phyloP scores from a whole-genome alignment of 2,888 invertebrate species.

The Mactromeris polynyma region DNA sequence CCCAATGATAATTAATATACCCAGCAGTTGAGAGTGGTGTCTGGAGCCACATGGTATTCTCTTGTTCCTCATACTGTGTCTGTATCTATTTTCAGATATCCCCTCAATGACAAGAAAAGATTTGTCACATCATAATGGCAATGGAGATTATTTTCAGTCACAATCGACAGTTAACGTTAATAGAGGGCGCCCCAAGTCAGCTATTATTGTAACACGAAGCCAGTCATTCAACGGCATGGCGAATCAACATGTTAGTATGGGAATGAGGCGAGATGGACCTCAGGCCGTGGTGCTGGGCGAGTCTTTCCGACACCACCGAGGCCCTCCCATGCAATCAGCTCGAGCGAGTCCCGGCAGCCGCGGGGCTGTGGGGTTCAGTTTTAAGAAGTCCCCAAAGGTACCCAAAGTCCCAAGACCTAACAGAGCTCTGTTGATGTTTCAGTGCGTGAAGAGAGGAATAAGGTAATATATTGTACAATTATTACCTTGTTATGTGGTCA shows the following conservation, averaged over 20 bases:
- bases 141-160: conserved; percentile 42
- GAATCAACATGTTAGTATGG: conserved; percentile 46
- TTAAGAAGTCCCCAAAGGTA: conserved; percentile 82
- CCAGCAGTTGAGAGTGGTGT: too few species aligned
- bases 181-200: conserved; percentile 63
- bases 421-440: conserved; percentile 84
- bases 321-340: conserved; percentile 63
- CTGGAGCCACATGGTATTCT: too few species aligned
- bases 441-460: conserved; percentile 84
- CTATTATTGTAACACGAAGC: conserved; percentile 77
- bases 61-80: background rate
- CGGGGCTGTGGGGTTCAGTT: conserved; percentile 71
- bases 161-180: conserved; percentile 51
- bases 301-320: conserved; percentile 76
- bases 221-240: conserved; percentile 82
- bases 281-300: conserved; percentile 80
- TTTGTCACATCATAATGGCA: conserved; percentile 59
- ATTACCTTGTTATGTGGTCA: too few species aligned
- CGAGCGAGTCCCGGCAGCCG: conserved; percentile 61
- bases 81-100: conserved; percentile 61
- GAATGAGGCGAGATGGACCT: conserved; percentile 61
- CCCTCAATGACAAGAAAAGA: conserved; percentile 76
- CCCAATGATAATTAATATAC: too few species aligned
- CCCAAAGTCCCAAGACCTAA: conserved; percentile 85
- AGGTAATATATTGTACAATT: too few species aligned